Conservation (phyloP, 2,888 invertebrate species). For the Nebria salina region DNA sequence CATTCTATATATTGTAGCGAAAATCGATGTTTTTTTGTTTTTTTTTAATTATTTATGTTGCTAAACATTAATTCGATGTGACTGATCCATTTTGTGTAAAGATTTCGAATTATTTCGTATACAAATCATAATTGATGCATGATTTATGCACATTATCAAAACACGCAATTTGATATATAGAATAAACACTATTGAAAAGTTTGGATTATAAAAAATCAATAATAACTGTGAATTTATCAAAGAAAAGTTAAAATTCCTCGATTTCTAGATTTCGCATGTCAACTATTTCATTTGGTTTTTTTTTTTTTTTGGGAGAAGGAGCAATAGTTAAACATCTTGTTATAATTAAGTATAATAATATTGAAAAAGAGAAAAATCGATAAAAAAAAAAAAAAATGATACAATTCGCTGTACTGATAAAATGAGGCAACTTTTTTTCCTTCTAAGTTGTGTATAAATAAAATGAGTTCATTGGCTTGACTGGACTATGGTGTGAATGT, state of each 20-base stretch:
- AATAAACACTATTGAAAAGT: background rate
- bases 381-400: conserved; percentile 16
- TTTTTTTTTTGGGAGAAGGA: conserved; percentile 32
- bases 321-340: conserved; percentile 40
- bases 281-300: conserved; percentile 13
- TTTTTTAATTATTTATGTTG: background rate
- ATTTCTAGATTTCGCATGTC: background rate
- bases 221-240: background rate
- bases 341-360: conserved; percentile 41
- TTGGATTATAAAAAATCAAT: background rate
- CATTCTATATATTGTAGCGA: background rate
- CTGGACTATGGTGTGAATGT: conserved; percentile 34
- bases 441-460: conserved; percentile 35
- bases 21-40: background rate
- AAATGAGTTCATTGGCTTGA: conserved; percentile 17
- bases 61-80: background rate
- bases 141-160: background rate
- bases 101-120: background rate
- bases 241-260: background rate
- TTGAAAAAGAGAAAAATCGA: conserved; percentile 5
- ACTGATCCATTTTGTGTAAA: background rate
- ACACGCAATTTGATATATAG: background rate
- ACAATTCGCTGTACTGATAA: conserved; percentile 38
- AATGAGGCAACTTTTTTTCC: conserved; percentile 40
- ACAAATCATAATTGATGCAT: background rate